phyloP scores from a whole-genome alignment of 2,797 vertebrate genomes.

The Peromyscus melanophrys region DNA sequence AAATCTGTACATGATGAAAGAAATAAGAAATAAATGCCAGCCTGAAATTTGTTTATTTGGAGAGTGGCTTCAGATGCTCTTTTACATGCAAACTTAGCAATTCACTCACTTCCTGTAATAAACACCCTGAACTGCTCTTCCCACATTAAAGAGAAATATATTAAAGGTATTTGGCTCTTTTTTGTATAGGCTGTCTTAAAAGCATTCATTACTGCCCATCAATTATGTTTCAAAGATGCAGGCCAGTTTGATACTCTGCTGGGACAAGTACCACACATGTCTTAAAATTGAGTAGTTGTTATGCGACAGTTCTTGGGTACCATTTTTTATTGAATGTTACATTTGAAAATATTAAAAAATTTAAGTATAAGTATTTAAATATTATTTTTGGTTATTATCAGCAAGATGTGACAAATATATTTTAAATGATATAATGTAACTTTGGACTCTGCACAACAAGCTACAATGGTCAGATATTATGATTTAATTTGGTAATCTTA shows the following conservation, averaged over 20 bases:
- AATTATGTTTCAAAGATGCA: constrained; percentile 66
- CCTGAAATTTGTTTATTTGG: constrained; percentile 83
- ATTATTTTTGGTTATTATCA: constrained; percentile 72
- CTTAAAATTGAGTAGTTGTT: constrained; percentile 68
- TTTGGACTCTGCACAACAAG: constrained; percentile 78
- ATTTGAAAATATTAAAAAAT: constrained; percentile 59
- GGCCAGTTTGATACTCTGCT: constrained; percentile 22
- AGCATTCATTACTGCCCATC: constrained; percentile 55
- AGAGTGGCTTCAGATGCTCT: constrained; percentile 74
- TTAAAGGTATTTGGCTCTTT: constrained; percentile 66
- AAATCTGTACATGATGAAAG: constrained; percentile 89
- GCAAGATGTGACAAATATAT: constrained; percentile 76
- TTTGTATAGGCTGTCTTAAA: constrained; percentile 46
- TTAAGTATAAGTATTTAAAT: constrained; percentile 20
- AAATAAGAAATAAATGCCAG: constrained; percentile 85
- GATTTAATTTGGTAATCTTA: constrained; percentile 87
- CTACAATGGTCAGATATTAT: constrained; percentile 86
- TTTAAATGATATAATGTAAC: constrained; percentile 74
- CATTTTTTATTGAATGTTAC: constrained; percentile 39
- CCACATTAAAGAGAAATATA: constrained; percentile 74
- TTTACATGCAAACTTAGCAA: constrained; percentile 67
- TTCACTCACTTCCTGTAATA: constrained; percentile 53
- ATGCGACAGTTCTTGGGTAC: background rate
- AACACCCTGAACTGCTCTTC: constrained; percentile 39
- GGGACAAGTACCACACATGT: constrained; percentile 4